phyloP scores from a whole-genome alignment of 2,888 invertebrate species.

The Orthosia cruda region DNA sequence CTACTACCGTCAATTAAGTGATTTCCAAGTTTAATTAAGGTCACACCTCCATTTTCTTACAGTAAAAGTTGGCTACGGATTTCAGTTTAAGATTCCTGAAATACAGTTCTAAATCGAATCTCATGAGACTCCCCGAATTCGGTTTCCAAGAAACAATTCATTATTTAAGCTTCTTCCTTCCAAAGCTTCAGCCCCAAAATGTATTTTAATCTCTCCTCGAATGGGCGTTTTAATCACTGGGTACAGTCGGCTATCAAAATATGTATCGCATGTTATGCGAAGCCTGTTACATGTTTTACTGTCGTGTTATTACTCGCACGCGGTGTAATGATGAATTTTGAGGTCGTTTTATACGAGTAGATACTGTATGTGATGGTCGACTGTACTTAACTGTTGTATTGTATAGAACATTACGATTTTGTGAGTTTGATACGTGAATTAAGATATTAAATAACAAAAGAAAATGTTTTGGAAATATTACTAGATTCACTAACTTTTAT shows the following conservation, averaged over 20 bases:
- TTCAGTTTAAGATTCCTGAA: conserved; percentile 4
- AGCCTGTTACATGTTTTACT: conserved; percentile 58
- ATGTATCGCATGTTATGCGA: conserved; percentile 37
- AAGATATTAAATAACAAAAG: not conserved
- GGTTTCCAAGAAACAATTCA: conserved; percentile 16
- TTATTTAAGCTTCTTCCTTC: conserved; percentile 12
- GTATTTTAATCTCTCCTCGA: conserved; percentile 31
- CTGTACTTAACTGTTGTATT: conserved; percentile 31
- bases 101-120: not conserved
- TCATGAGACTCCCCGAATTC: not conserved
- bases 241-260: conserved; percentile 54
- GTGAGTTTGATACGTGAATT: not conserved
- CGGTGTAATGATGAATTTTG: conserved; percentile 62
- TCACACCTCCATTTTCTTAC: not conserved
- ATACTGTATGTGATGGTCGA: conserved; percentile 34
- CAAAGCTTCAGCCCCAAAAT: conserved; percentile 23
- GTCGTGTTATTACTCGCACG: conserved; percentile 53
- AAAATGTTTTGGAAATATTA: not conserved
- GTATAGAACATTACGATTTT: conserved; percentile 28
- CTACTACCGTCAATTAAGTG: not conserved
- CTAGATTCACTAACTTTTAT: not conserved
- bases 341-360: conserved; percentile 39
- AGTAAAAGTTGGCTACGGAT: not conserved
- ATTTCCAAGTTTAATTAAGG: not conserved
- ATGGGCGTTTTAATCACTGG: conserved; percentile 43